Evolutionary conservation across 2,113 vertebrate species (phyloP), one percentile per base, ranked within the genome.

Genomic region (Xiphophorus maculatus): DNA sequence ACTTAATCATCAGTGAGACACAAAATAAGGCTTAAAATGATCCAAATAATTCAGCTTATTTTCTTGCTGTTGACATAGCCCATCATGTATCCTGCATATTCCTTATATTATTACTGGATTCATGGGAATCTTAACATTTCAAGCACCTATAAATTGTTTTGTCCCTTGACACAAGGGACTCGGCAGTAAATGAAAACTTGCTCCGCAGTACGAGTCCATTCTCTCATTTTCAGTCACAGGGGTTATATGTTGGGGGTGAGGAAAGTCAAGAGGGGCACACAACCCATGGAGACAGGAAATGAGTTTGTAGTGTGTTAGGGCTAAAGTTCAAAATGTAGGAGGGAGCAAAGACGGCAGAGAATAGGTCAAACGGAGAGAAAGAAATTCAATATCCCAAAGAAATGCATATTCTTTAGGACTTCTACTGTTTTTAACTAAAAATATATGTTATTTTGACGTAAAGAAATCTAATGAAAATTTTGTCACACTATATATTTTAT

Each of bases 191-290:
- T 25, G 51, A 58, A 11, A 58, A 11, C 51, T 10, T 58, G 51
- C 51, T 25, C 51, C 8, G 5, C 51, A 58, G 22, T 58, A 58
- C 7, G 2, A 58, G 51, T n/a, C 51, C 51, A 58, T 58, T n/a
- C 22, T 58, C 51, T 25, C 51, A 58, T 58, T 58, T 58, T n/a
- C 51, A 25, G 51, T 58, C 51, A 58, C 7, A 10, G 22, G 25
- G 51, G 51, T 58, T 58, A n/a, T n/a, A 58, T 58, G 51, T 58
- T 58, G 51, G 51, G n/a, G 51, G 51, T 58, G 51, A 58, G 51
- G 51, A 22, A n/a, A 58, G 51, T 58, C 51, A 58, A 58, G 22
- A 58, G 51, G 51, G 22, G 51, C 19, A 58, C 51, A 58, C 51
- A 58, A 58, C 51, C 51, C 51, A 58, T 58, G 51, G 51, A 58